These are phyloP conservation scores for Neosalanx taihuensis DNA, from an alignment of 2,797 vertebrate species.

Conservation along the genomic window DNA sequence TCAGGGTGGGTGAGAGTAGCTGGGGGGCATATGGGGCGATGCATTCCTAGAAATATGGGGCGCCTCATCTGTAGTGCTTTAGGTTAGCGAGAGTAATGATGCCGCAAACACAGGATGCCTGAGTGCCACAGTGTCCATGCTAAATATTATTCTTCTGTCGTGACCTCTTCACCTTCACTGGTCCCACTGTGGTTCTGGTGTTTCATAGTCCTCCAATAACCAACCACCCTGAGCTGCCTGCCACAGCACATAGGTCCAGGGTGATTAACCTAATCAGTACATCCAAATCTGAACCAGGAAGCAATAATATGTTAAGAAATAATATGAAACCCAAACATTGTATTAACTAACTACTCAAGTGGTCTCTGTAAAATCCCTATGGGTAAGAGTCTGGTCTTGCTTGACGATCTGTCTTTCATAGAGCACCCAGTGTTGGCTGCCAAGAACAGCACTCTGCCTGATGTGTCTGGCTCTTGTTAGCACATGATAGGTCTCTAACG, in stretches of 20 bases:
- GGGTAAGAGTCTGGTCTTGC: constrained; percentile 49
- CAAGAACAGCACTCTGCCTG: constrained; percentile 70
- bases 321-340: constrained; percentile 65
- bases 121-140: constrained; percentile 25
- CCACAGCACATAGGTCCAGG: constrained; percentile 24
- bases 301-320: constrained; percentile 49
- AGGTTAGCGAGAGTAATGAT: constrained; percentile 24
- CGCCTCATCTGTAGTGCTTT: not conserved
- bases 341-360: constrained; percentile 56
- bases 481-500: constrained; percentile 61
- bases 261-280: constrained; percentile 52
- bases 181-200: constrained; percentile 16
- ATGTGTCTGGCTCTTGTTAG: constrained; percentile 72
- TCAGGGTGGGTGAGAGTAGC: not conserved
- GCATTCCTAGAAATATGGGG: not conserved
- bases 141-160: not conserved
- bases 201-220: constrained; percentile 31
- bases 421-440: constrained; percentile 50
- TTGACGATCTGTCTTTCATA: constrained; percentile 62
- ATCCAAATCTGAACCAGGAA: constrained; percentile 53
- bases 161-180: not conserved
- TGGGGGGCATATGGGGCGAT: not conserved
- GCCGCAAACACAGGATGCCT: constrained; percentile 36
- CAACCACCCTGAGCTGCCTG: constrained; percentile 23
- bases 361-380: constrained; percentile 51